Percentiles rank a stretch among this genome's conserved stretches.
Evolutionary conservation across 2,888 invertebrate species (phyloP).

Genomic region (Philereme transversata): DNA sequence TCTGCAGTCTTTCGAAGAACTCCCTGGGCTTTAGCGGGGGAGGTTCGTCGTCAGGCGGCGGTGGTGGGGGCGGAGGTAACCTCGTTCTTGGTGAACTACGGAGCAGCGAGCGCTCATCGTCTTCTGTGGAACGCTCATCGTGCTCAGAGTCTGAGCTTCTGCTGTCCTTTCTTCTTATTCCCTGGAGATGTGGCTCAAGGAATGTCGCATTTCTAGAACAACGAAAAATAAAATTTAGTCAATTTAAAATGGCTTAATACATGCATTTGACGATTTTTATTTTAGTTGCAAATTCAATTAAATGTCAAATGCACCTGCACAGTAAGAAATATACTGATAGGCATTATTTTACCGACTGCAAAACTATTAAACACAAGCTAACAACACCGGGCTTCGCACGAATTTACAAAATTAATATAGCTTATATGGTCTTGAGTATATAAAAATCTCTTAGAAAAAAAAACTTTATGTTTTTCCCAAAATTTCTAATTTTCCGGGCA

Average conservation of each 20-base stretch:
- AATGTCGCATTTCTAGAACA: slow-evolving; percentile 89
- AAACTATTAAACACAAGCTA: too few species aligned
- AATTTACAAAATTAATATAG: too few species aligned
- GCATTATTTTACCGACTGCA: too few species aligned
- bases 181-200: slow-evolving; percentile 89
- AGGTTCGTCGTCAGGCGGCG: slow-evolving; percentile 75
- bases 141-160: slow-evolving; percentile 78
- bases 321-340: too few species aligned
- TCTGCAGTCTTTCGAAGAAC: slow-evolving; percentile 79
- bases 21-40: slow-evolving; percentile 84
- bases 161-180: slow-evolving; percentile 80
- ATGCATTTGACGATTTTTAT: too few species aligned
- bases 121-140: slow-evolving; percentile 79
- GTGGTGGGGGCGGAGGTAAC: slow-evolving; percentile 73
- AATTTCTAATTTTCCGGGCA: too few species aligned
- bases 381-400: too few species aligned
- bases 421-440: too few species aligned
- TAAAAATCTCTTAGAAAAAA: too few species aligned
- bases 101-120: slow-evolving; percentile 73
- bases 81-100: slow-evolving; percentile 75
- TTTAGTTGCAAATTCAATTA: too few species aligned
- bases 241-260: not conserved
- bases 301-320: too few species aligned
- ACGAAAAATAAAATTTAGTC: slow-evolving; percentile 28
- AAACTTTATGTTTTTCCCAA: too few species aligned